Conservation (phyloP, 2,888 invertebrate genomes). For the Danaus chrysippus region DNA sequence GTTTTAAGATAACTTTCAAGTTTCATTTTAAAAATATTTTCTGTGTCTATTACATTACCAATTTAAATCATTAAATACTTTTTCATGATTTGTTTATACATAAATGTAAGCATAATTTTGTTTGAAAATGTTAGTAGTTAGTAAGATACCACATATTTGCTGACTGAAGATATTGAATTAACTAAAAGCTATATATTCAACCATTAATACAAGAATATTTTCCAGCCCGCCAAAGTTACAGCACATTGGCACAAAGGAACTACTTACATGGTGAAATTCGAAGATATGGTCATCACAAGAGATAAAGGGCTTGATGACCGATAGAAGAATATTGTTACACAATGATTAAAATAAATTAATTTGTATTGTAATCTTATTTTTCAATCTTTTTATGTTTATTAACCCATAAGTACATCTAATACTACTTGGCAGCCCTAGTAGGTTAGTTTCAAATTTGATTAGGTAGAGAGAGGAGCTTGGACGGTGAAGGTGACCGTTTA, state of each 20-base stretch:
- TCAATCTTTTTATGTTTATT: not conserved
- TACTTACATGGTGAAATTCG: conserved; percentile 99
- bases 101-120: too few species aligned
- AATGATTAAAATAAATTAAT: conserved; percentile 8
- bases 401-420: too few species aligned
- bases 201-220: conserved; percentile 38
- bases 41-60: not conserved
- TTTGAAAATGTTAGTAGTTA: too few species aligned
- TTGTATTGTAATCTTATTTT: not conserved
- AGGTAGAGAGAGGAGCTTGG: too few species aligned
- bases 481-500: too few species aligned
- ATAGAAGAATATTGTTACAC: conserved; percentile 56
- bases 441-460: too few species aligned
- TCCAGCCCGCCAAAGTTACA: conserved; percentile 97
- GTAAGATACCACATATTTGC: too few species aligned
- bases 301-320: conserved; percentile 95
- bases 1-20: too few species aligned
- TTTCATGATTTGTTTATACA: too few species aligned
- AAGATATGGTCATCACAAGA: conserved; percentile 92
- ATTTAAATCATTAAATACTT: not conserved
- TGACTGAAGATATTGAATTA: too few species aligned
- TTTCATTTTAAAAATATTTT: not conserved
- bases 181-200: too few species aligned
- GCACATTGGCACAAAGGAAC: conserved; percentile 99
- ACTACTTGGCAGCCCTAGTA: too few species aligned